These are phyloP conservation scores for Heterodera filipjevi DNA, from an alignment of 2,888 invertebrate species.

Conservation along the genomic window DNA sequence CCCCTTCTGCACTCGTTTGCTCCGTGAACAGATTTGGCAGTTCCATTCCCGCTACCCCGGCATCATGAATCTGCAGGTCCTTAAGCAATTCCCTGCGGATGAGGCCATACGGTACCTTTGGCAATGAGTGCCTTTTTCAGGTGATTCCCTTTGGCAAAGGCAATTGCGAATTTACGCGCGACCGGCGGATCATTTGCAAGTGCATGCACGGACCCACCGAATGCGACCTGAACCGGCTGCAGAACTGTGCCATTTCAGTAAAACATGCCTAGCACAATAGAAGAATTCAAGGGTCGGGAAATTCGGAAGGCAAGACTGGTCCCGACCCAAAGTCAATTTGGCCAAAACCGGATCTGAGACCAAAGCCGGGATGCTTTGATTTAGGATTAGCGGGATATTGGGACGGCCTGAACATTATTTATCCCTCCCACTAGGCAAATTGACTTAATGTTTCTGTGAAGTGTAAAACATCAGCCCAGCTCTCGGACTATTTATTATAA, in stretches of 20 bases:
- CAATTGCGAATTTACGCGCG: conserved; percentile 61
- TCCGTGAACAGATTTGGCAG: conserved; percentile 64
- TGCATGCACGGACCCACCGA: conserved; percentile 65
- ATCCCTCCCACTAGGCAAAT: too few species aligned
- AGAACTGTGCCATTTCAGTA: conserved; percentile 63
- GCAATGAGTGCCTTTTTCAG: conserved; percentile 33
- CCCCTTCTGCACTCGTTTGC: conserved; percentile 61
- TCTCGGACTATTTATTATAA: too few species aligned
- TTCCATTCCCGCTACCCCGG: conserved; percentile 62
- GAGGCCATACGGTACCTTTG: neutral
- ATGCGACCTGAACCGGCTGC: conserved; percentile 62
- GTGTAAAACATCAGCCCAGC: too few species aligned
- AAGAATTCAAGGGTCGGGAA: too few species aligned
- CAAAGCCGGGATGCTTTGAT: too few species aligned
- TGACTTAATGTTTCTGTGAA: too few species aligned
- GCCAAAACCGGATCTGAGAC: too few species aligned
- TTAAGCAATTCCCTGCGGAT: neutral
- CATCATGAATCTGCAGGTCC: conserved; percentile 62
- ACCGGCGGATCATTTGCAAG: conserved; percentile 59
- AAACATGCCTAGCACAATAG: conserved; percentile 28
- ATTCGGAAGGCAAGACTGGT: too few species aligned
- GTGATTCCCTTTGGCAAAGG: conserved; percentile 64
- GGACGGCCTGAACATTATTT: too few species aligned
- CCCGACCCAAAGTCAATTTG: too few species aligned
- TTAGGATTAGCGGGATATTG: too few species aligned